Conservation (phyloP, 2,113 vertebrate genomes). For the Fregata magnificens region DNA sequence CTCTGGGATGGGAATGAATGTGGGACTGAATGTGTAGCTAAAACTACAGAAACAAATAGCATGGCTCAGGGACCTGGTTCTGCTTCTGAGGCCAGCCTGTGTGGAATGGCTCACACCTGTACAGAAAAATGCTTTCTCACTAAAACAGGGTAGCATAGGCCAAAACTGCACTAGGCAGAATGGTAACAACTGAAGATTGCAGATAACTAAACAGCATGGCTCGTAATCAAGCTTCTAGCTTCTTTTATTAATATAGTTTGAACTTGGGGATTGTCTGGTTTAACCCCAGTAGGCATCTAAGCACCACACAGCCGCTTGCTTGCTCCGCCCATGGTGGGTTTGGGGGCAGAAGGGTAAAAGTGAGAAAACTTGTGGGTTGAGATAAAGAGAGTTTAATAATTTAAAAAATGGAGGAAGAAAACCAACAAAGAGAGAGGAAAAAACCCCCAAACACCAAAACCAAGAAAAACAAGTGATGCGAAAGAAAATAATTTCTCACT, state of each 20-base stretch:
- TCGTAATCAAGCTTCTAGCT: background rate
- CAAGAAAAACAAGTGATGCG: background rate
- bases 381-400: background rate
- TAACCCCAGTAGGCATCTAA: background rate
- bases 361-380: background rate
- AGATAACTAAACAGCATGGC: background rate
- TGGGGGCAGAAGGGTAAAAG: background rate
- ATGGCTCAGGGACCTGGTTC: background rate
- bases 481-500: background rate
- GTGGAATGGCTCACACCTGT: accelerated
- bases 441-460: background rate
- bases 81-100: background rate
- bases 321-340: too few relatives aligned
- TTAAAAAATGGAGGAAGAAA: background rate
- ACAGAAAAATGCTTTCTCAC: background rate
- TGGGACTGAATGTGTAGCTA: background rate
- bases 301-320: background rate
- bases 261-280: background rate
- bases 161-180: background rate
- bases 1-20: background rate
- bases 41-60: background rate
- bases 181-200: background rate
- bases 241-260: background rate
- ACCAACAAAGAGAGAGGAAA: background rate
- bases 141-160: background rate